Evolutionary conservation across 2,113 vertebrate species (phyloP), one percentile per base, ranked within the genome.

Genomic region (Aegithalos caudatus): DNA sequence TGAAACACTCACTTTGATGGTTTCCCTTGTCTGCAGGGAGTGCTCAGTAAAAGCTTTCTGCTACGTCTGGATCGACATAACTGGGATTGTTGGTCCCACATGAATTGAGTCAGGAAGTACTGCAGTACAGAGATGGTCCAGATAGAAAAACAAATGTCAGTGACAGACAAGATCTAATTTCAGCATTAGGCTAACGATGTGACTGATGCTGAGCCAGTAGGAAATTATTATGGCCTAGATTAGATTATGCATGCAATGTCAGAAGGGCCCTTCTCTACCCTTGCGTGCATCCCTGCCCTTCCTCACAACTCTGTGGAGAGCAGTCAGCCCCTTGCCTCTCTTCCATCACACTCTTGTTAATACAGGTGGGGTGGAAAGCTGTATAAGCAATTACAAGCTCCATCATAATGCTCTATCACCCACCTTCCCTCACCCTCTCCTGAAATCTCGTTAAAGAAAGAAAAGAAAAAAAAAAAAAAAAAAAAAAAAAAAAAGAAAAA

Each of bases 1-100:
- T 84, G 95, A 91, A 97, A 82, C 86, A 70, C 93, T 96, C 94
- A 70, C 91, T 95, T 56, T 67, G 91, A 92, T 87, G 81, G 56
- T 86, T 90, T 80, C 81, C 86, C 84, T 87, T 85, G 95, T 96
- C 91, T 92, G 86, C 54, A 87, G 96, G 87, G 88, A 96, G 56
- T 91, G 84, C 51, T 92, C 88, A 92, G 72, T 72, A 84, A 97
- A 96, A 96, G 77, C 56, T 83, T 91, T 94, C 86, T 87, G 56
- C 82, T 95, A 19, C 4, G 72, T 94, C 94, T 94, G 72, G 58
- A 85, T 92, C 24, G 24, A 66, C 44, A 80, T 86, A 95, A 78
- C 53, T 66, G 65, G 83, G 89, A 95, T 87, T 95, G 84, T 73
- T 85, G n/a, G 83, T 92, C 94, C 69, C 25, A 64, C 70, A 19